Evolutionary conservation across 1,140 invertebrate genomes (phyloP), one percentile per base, ranked within the genome.

Genomic region (Zaprionus davidi): DNA sequence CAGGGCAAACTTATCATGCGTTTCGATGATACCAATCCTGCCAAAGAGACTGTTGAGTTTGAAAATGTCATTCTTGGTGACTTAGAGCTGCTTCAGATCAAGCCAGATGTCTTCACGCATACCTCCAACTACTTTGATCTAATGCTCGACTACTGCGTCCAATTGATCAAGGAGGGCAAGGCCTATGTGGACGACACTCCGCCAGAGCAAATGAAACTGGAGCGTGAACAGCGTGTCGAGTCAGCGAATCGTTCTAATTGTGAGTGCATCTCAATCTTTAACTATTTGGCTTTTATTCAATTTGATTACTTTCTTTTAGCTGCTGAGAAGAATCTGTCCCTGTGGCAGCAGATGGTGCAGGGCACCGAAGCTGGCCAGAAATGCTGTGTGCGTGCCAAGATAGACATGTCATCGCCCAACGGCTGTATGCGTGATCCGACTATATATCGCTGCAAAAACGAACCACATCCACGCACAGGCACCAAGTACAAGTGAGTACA

Each of bases 1-100:
- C 94, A 99, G 91, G 99, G 99, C 1, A 97, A 97, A 92, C 94
- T 99, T 0, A 98, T 99, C 60, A 98, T 99, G 98, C 95, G 99
- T 81, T 99, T 99, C 94, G 99, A 99, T 94, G 99, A 99, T 92
- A 99, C 99, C 7, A 99, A 99, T 94, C 99, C 99, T 38, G 99
- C 98, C 5, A 99, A 99, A 92, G 99, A 99, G 92, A 98, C 99
- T 92, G 96, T 96, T n/a, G 97, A 99, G 82, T 99, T 99, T 94
- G 99, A 99, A 93, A 95, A 99, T 94, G 98, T 99, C 1, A 99
- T 99, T 82, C 93, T 99, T 22, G 97, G 99, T 93, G 99, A 99
- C 94, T 94, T 99, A 12, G 94, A 96, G 82, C 95, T 99, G 94
- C 92, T 99, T 51, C 95, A 99, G 88, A 96, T 99, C 57, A 97